Base-by-base conservation (phyloP, 2,888 invertebrate genomes). In the Chrysodeixis includens region DNA sequence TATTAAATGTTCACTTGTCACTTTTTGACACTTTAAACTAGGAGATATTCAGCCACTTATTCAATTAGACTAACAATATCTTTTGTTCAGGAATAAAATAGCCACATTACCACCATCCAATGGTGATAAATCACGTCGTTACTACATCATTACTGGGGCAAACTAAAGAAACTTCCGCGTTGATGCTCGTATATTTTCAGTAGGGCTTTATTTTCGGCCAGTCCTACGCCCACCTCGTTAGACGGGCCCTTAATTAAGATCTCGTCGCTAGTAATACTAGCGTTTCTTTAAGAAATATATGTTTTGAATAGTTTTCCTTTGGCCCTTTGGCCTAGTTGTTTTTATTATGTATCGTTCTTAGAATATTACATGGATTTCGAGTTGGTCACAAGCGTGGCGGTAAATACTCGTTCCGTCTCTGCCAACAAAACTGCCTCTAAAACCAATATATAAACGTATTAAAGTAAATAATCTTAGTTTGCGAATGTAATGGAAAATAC, bases 401-500 rank as follows among this genome's bases (percentile, higher is more conserved):
- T 26, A 2, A 26, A 26, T 26, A 6, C 26, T 4, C 2, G 3
- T 26, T 26, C 26, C 6, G 6, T 26, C 26, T 26, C 26, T 26
- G n/a, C n/a, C n/a, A n/a, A n/a, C n/a, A n/a, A n/a, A n/a, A n/a
- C n/a, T n/a, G n/a, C n/a, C 26, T 6, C 26, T 26, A 6, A 4
- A 6, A 2, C 26, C 26, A 26, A 26, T 6, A 26, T 2, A 4
- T 26, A n/a, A n/a, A 40, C 40, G 40, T 26, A 26, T 26, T 26
- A n/a, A 40, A 40, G 40, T n/a, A 14, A n/a, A n/a, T 40, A 40
- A n/a, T 14, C 40, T n/a, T n/a, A n/a, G 40, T 40, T 40, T 40
- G 40, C n/a, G 7, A 6, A 62, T 52, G 26, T 35, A n/a, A 9
- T 35, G 62, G 71, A 73, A 76, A 71, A 74, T 71, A 60, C 62